Percentiles rank a stretch among this genome's conserved stretches.
Evolutionary conservation across 2,797 vertebrate species (phyloP).

Genomic region (Anas capensis): DNA sequence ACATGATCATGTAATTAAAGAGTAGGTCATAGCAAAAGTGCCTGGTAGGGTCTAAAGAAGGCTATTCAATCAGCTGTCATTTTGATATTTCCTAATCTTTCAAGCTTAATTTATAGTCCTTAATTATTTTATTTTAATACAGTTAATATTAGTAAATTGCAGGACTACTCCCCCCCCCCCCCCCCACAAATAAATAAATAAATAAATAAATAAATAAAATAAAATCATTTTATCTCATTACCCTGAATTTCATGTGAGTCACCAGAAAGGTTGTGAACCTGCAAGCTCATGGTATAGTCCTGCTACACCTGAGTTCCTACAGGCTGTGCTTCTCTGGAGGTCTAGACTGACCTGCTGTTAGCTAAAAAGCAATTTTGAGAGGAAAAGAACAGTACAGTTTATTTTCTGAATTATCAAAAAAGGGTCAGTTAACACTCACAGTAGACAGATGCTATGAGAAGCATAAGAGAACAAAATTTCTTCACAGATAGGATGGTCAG

Average conservation of each 20-base stretch:
- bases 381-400: neutral
- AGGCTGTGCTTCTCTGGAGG: neutral
- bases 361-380: neutral
- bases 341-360: neutral
- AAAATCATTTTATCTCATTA: neutral
- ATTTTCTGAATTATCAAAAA: neutral
- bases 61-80: neutral
- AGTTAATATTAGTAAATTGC: neutral
- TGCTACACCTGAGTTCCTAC: neutral
- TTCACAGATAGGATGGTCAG: neutral
- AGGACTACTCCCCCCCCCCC: neutral
- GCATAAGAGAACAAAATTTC: neutral
- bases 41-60: neutral
- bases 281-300: neutral
- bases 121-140: neutral
- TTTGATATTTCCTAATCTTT: slow-evolving; percentile 15
- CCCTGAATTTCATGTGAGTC: fast-evolving
- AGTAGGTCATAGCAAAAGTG: neutral
- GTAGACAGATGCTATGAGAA: neutral
- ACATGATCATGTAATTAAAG: slow-evolving; percentile 9
- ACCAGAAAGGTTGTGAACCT: neutral
- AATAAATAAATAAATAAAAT: neutral
- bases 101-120: neutral
- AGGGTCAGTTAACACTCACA: neutral
- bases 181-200: neutral